Conservation (phyloP, 2,888 invertebrate species). For the Scaptomyza caliginosa region DNA sequence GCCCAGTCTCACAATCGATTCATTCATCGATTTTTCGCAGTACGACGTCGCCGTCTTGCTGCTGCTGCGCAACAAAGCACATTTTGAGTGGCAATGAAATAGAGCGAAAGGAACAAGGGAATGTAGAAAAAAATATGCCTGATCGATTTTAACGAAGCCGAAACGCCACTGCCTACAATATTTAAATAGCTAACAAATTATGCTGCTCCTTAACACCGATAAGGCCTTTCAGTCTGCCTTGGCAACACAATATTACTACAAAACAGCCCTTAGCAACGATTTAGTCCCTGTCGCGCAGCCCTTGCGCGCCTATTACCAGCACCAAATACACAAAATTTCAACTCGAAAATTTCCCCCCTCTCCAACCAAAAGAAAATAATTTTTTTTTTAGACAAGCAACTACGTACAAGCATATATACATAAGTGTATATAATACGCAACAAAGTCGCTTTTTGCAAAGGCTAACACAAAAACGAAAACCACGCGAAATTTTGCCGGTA, state of each 20-base stretch:
- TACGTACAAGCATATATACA: slow-evolving; percentile 18
- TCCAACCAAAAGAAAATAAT: slow-evolving; percentile 19
- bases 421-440: slow-evolving; percentile 46
- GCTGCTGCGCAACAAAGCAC: slow-evolving; percentile 75
- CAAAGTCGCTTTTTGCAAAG: slow-evolving; percentile 36
- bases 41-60: slow-evolving; percentile 48
- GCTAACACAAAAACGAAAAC: slow-evolving; percentile 54
- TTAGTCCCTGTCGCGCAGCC: slow-evolving; percentile 58
- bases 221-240: slow-evolving; percentile 42
- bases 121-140: slow-evolving; percentile 15
- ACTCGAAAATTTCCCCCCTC: slow-evolving; percentile 37
- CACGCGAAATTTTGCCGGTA: slow-evolving; percentile 80
- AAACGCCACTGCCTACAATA: slow-evolving; percentile 30
- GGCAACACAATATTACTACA: slow-evolving; percentile 64
- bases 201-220: slow-evolving; percentile 12
- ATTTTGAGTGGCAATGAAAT: slow-evolving; percentile 47
- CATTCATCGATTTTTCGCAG: slow-evolving; percentile 84
- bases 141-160: slow-evolving; percentile 39
- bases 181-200: slow-evolving; percentile 53
- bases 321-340: slow-evolving; percentile 74
- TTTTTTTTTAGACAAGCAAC: slow-evolving; percentile 24
- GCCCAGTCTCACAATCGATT: slow-evolving; percentile 80
- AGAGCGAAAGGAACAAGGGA: slow-evolving; percentile 25
- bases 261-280: slow-evolving; percentile 77
- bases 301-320: slow-evolving; percentile 50